Conservation (phyloP, 2,888 invertebrate genomes). For the Drosophila nr. perissopoda region DNA sequence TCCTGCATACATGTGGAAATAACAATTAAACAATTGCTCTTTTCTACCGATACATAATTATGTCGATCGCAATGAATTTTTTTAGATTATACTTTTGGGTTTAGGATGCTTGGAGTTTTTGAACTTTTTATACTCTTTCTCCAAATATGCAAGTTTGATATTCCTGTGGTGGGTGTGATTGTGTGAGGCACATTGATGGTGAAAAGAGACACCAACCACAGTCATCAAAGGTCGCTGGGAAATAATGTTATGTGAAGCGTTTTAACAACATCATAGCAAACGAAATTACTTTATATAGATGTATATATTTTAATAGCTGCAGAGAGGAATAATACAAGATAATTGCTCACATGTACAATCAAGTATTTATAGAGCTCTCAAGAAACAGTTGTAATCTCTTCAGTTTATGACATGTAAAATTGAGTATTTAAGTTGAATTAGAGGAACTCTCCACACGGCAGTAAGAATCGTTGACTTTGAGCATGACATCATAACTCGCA, state of each 20-base stretch:
- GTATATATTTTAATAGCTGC: constrained; percentile 1
- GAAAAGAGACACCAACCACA: background rate
- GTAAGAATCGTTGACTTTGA: background rate
- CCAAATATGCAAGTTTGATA: constrained; percentile 1
- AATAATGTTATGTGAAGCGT: constrained; percentile 21
- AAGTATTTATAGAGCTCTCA: background rate
- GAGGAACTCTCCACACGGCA: background rate
- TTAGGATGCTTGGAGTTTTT: background rate
- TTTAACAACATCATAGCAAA: background rate
- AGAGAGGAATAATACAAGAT: background rate
- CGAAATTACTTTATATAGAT: background rate
- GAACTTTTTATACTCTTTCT: background rate
- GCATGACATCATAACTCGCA: background rate
- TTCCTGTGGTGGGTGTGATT: background rate
- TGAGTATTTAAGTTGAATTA: background rate
- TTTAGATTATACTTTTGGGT: background rate
- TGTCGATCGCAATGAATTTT: background rate
- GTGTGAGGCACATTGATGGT: background rate
- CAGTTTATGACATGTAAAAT: background rate
- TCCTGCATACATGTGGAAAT: background rate
- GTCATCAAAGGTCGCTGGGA: constrained; percentile 12
- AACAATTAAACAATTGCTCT: background rate
- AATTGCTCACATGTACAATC: background rate
- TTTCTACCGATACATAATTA: background rate
- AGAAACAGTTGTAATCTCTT: background rate